Percentiles rank a stretch among this genome's conserved stretches.
Evolutionary conservation across 2,113 vertebrate genomes (phyloP).

Genomic region (Notarius lentiginosus): DNA sequence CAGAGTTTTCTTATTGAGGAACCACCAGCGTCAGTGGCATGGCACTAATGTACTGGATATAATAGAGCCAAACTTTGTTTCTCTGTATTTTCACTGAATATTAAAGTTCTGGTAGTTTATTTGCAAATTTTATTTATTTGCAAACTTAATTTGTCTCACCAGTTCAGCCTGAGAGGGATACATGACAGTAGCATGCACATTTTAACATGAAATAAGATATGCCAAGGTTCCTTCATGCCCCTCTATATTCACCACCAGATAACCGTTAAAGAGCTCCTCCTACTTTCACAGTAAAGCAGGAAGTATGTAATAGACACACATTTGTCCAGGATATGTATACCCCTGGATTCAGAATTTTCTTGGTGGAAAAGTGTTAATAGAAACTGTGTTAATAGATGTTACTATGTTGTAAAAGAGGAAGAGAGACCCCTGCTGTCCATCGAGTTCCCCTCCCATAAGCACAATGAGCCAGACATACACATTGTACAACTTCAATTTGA

Average conservation of each 20-base stretch:
- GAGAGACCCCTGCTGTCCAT: conserved; percentile 19
- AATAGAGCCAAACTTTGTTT: neutral
- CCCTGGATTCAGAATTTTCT: neutral
- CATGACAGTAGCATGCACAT: no score
- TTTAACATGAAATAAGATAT: no score
- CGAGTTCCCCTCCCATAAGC: neutral
- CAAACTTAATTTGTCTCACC: no score
- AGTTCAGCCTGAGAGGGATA: no score
- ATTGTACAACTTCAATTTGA: neutral
- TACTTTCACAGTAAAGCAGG: no score
- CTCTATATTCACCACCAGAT: no score
- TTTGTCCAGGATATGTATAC: neutral
- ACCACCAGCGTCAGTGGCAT: neutral
- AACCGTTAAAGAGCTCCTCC: no score
- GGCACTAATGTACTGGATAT: neutral
- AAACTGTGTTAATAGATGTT: no score
- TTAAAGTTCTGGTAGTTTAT: neutral
- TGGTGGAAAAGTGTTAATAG: neutral
- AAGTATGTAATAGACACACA: neutral
- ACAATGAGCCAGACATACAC: neutral
- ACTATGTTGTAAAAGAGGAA: neutral
- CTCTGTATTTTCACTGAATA: neutral
- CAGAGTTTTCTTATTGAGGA: no score
- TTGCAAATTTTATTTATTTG: no score
- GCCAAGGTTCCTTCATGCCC: no score